These are phyloP conservation scores for Nyctibius grandis DNA, from an alignment of 2,797 vertebrate species.

Conservation along the genomic window DNA sequence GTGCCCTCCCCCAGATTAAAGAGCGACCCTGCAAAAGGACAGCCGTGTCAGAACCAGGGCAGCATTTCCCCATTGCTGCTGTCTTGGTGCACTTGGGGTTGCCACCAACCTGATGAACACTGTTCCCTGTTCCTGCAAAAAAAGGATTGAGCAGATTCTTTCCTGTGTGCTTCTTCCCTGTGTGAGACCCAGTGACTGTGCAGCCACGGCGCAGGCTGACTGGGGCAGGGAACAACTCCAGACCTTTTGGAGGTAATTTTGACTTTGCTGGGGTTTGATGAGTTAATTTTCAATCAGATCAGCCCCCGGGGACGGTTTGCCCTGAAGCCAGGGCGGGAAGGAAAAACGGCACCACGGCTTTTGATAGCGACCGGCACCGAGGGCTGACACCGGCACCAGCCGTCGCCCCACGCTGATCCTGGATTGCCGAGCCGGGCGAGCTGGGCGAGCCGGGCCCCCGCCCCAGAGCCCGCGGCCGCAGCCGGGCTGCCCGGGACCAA, in stretches of 20 bases:
- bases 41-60: too few relatives aligned
- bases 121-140: neutral
- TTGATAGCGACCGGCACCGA: neutral
- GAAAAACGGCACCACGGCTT: neutral
- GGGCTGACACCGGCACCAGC: neutral
- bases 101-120: neutral
- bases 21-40: neutral
- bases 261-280: neutral
- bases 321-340: neutral
- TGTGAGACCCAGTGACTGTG: accelerated
- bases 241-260: neutral
- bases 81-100: accelerated
- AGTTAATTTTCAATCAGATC: neutral
- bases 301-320: neutral
- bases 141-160: accelerated
- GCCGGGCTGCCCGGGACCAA: neutral
- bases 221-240: neutral
- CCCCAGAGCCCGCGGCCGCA: neutral
- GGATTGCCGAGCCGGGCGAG: neutral
- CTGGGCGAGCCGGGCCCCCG: too few relatives aligned
- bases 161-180: accelerated
- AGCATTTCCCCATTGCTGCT: accelerated
- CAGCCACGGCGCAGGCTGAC: neutral
- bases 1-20: neutral
- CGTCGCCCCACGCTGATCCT: accelerated